Percentiles rank a stretch among this genome's conserved stretches.
phyloP scores from a whole-genome alignment of 53 echinoderm and acorn worm genomes.

The Paracentrotus lividus region DNA sequence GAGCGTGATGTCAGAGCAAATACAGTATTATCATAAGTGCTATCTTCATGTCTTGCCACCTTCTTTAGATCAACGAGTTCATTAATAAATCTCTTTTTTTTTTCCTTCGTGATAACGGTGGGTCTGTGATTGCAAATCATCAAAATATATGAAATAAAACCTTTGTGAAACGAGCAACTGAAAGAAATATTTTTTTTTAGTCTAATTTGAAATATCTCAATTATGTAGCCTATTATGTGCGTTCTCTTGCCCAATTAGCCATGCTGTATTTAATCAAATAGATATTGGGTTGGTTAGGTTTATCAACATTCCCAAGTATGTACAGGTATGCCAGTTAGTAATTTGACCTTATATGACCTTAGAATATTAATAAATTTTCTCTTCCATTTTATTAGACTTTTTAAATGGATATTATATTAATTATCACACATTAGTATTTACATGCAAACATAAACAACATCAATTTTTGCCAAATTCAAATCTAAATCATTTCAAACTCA shows the following conservation, averaged over 20 bases:
- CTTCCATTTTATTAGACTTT: background rate
- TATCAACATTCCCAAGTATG: background rate
- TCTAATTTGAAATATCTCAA: background rate
- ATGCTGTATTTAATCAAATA: background rate
- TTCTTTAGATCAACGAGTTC: constrained; percentile 7
- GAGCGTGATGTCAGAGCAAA: background rate
- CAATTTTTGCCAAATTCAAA: too few species aligned
- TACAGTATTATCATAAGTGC: constrained; percentile 68
- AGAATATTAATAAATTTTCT: background rate
- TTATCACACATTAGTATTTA: too few species aligned
- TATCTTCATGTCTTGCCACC: constrained; percentile 49
- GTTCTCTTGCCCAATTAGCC: background rate
- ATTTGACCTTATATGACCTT: background rate
- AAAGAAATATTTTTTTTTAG: constrained; percentile 3
- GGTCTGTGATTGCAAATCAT: background rate
- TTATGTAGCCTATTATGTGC: background rate
- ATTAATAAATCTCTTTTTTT: constrained; percentile 33
- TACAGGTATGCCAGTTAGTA: background rate
- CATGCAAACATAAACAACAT: too few species aligned
- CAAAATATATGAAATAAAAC: background rate
- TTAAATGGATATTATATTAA: background rate
- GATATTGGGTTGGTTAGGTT: background rate
- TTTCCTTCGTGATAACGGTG: background rate
- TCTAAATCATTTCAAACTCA: too few species aligned
- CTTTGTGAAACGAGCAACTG: background rate